Percentiles rank a stretch among this genome's conserved stretches.
These are phyloP conservation scores for Eupeodes luniger DNA, from an alignment of 2,888 invertebrate species.

Conservation along the genomic window DNA sequence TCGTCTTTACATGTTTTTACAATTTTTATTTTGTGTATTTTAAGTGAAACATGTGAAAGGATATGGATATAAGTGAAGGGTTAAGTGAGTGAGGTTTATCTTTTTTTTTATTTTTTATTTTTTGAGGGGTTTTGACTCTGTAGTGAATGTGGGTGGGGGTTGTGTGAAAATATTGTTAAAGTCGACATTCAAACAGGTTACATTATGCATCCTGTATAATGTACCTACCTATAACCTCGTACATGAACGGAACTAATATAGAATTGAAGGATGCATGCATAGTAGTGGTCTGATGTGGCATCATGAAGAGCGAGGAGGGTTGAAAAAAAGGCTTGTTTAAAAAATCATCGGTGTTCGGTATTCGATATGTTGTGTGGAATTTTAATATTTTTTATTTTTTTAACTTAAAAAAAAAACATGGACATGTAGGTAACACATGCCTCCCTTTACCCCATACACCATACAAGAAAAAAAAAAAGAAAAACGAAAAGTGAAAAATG, in stretches of 20 bases:
- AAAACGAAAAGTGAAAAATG: conserved; percentile 57
- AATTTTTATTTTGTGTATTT: conserved; percentile 27
- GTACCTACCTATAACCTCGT: too few relatives aligned
- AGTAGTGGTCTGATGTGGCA: neutral
- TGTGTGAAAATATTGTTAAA: conserved; percentile 44
- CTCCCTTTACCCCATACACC: neutral
- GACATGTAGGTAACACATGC: too few relatives aligned
- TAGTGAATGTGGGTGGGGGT: neutral
- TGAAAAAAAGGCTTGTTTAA: conserved; percentile 43
- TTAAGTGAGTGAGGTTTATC: conserved; percentile 32
- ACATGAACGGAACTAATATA: conserved; percentile 71
- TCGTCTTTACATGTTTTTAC: conserved; percentile 71
- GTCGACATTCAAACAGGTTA: conserved; percentile 65
- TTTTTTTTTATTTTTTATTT: neutral
- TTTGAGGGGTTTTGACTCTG: neutral
- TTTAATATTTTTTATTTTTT: conserved; percentile 58
- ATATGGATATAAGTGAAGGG: conserved; percentile 59
- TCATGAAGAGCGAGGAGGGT: neutral
- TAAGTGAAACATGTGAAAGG: conserved; percentile 41
- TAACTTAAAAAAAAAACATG: neutral
- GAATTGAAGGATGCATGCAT: conserved; percentile 49
- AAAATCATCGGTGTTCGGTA: conserved; percentile 66
- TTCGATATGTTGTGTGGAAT: conserved; percentile 60
- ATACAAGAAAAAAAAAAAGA: neutral
- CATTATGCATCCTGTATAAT: conserved; percentile 32